A percentile compares a stretch with the other conserved stretches of the same genome.
Conservation (phyloP, 2,113 vertebrate genomes). For the Channa maculata region DNA sequence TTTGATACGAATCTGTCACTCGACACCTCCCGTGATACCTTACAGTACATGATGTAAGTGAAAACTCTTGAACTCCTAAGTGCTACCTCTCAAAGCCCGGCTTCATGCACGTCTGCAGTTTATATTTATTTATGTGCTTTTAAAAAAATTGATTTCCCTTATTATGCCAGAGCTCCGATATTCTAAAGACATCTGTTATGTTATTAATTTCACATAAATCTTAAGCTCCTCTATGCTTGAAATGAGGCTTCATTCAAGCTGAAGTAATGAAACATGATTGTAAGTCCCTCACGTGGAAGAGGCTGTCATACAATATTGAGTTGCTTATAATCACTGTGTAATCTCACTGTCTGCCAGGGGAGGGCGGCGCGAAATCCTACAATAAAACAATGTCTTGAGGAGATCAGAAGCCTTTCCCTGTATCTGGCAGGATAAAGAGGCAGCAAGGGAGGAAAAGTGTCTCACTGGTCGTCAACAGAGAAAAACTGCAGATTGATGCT, state of each 20-base stretch:
- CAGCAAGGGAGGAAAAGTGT: conserved; percentile 81
- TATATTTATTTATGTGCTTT: conserved; percentile 74
- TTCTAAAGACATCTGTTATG: conserved; percentile 98
- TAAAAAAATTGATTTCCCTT: conserved; percentile 81
- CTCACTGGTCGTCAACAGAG: conserved; percentile 86
- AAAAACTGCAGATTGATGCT: conserved; percentile 36
- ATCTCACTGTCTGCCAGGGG: conserved; percentile 92
- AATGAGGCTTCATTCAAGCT: conserved; percentile 96
- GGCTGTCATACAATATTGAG: conserved; percentile 95
- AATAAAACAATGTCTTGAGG: conserved; percentile 92
- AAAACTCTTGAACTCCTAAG: conserved; percentile 83
- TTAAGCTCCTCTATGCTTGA: conserved; percentile 97
- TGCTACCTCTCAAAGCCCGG: conserved; percentile 83
- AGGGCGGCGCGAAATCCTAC: conserved; percentile 87
- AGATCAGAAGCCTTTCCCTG: conserved; percentile 89
- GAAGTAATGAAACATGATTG: conserved; percentile 99
- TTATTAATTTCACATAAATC: conserved; percentile 99
- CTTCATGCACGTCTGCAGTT: conserved; percentile 79
- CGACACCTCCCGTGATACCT: conserved; percentile 89
- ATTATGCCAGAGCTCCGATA: conserved; percentile 88
- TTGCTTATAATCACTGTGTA: conserved; percentile 95
- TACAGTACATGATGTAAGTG: conserved; percentile 83
- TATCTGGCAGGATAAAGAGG: conserved; percentile 90
- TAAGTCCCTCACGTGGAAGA: conserved; percentile 93
- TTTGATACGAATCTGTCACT: conserved; percentile 93